Evolutionary conservation across 2,113 vertebrate genomes (phyloP).

Genomic region (Nesospiza acunhae): DNA sequence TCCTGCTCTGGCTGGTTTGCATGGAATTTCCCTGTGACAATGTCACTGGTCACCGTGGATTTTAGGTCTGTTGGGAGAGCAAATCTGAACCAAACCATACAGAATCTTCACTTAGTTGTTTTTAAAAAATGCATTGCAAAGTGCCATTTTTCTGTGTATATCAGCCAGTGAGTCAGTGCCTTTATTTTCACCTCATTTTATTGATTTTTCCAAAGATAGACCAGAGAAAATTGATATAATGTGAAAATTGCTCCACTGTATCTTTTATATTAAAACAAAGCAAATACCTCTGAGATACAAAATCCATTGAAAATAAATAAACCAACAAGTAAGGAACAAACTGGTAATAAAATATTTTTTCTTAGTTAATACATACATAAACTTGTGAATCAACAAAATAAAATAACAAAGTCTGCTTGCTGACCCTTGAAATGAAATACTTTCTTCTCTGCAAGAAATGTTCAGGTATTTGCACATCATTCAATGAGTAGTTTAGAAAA

Average conservation of each 20-base stretch:
- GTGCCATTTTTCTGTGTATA: neutral
- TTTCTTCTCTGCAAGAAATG: neutral
- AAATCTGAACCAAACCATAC: neutral
- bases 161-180: neutral
- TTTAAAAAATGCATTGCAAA: neutral
- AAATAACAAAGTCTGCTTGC: neutral
- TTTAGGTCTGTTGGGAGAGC: neutral
- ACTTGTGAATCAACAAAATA: neutral
- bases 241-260: neutral
- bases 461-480: neutral
- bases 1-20: neutral
- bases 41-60: neutral
- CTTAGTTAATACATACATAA: neutral
- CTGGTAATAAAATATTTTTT: neutral
- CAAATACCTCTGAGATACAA: neutral
- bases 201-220: conserved; percentile 16
- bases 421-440: neutral
- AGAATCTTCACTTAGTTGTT: neutral
- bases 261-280: neutral
- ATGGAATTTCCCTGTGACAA: neutral
- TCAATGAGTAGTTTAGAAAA: neutral
- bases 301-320: conserved; percentile 22
- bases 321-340: neutral
- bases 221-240: neutral
- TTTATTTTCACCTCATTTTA: neutral